Evolutionary conservation across 2,113 vertebrate genomes (phyloP), one percentile per base, ranked within the genome.

Genomic region (Aldabrachelys gigantea): DNA sequence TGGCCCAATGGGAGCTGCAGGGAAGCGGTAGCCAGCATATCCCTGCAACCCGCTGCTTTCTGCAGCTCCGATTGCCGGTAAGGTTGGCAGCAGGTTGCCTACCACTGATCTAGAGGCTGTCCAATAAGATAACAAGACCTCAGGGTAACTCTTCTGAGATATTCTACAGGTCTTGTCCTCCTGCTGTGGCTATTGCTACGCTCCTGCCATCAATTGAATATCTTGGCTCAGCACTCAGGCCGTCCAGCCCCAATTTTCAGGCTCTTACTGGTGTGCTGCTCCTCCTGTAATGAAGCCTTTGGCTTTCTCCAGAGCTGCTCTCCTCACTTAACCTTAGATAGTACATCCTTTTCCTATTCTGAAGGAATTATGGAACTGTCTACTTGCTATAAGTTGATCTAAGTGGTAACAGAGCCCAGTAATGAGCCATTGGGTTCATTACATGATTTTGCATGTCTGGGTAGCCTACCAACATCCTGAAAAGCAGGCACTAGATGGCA

Each of bases 201-300:
- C 9, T 21, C 35, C 8, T n/a, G 17, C 35, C n/a, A 38, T n/a
- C 65, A 69, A 21, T 2, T 69, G 65, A 38, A n/a, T 69, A 69
- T 38, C 17, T 38, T 69, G 65, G 65, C 35, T 69, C 0, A 2
- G 47, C 7, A 5, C 10, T 62, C 8, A 2, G 86, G 8, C 52
- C 84, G 9, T 52, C 80, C 22, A 62, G 47, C 31, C 47, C 1
- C 3, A 85, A n/a, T 0, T 5, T 3, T 82, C 24, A 5, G 1
- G 5, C 1, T 9, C 1, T 5, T 6, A 80, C 41, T 81, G 4
- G 13, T 87, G 10, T 78, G 35, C 35, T 21, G 35, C 65, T 38
- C 7, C 35, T 38, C 8, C 16, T 17, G 8, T 2, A 50, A 75
- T 38, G 31, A n/a, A 88, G 62, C 1, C 3, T 85, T 9, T n/a